phyloP scores from a whole-genome alignment of 2,888 invertebrate species.

The Cataglyphis albicans region DNA sequence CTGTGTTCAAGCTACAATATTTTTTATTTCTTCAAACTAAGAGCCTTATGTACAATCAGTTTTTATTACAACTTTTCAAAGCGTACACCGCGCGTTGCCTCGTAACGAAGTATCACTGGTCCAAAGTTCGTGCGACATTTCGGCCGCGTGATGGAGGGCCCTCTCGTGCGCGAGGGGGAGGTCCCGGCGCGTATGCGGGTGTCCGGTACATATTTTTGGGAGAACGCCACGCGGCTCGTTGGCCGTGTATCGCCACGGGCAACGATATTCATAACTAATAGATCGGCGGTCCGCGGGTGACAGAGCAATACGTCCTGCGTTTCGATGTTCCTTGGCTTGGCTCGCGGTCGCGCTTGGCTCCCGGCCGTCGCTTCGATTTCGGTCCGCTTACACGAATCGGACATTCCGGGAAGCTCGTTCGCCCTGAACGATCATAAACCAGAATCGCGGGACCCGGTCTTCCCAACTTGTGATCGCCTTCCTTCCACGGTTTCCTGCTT shows the following conservation, averaged over 20 bases:
- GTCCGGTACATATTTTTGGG: slow-evolving; percentile 83
- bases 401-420: slow-evolving; percentile 81
- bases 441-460: slow-evolving; percentile 54
- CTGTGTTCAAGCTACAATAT: background rate
- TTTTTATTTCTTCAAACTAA: background rate
- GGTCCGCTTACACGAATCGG: slow-evolving; percentile 77
- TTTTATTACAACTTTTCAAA: background rate
- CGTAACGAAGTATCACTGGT: background rate
- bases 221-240: slow-evolving; percentile 74
- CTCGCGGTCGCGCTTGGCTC: slow-evolving; percentile 72
- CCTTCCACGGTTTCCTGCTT: slow-evolving; percentile 57
- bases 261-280: slow-evolving; percentile 85
- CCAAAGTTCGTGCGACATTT: slow-evolving; percentile 40
- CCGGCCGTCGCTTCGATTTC: slow-evolving; percentile 71
- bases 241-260: slow-evolving; percentile 85
- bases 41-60: too few relatives aligned
- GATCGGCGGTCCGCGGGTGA: slow-evolving; percentile 84
- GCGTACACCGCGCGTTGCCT: background rate
- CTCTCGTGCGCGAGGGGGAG: slow-evolving; percentile 45
- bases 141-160: background rate
- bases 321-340: slow-evolving; percentile 80
- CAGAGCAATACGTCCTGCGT: slow-evolving; percentile 85
- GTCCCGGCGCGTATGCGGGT: slow-evolving; percentile 59
- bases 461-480: slow-evolving; percentile 62
- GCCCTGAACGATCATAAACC: slow-evolving; percentile 70